Percentiles rank a stretch among this genome's conserved stretches.
Evolutionary conservation across 2,113 vertebrate genomes (phyloP).

Genomic region (Scopus umbretta): DNA sequence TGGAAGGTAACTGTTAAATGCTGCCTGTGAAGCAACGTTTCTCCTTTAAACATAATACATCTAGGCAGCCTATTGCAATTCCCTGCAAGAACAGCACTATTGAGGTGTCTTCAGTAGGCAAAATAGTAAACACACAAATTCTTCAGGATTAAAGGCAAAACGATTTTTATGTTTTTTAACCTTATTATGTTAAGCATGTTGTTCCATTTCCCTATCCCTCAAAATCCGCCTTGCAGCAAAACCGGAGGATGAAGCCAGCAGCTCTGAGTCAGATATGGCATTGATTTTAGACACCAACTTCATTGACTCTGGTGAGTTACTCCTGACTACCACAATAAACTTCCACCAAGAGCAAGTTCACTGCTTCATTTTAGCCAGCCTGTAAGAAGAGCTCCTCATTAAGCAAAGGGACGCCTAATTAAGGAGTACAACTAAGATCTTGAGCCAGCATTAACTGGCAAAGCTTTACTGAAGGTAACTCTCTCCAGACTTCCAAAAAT

Average conservation of each 20-base stretch:
- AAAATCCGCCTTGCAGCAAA: background rate
- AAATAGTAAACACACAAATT: background rate
- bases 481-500: background rate
- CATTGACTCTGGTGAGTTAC: background rate
- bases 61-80: background rate
- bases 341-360: background rate
- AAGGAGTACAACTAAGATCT: background rate
- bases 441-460: background rate
- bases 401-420: background rate
- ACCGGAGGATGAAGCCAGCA: background rate
- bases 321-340: background rate
- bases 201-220: background rate
- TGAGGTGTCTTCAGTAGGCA: background rate
- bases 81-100: background rate
- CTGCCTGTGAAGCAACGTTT: background rate
- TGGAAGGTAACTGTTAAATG: background rate
- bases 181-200: background rate
- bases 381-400: background rate
- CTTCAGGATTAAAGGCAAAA: background rate
- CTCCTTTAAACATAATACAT: background rate
- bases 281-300: background rate
- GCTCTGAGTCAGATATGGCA: background rate
- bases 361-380: background rate
- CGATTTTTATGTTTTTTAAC: background rate
- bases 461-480: background rate